Conservation (phyloP, 1,140 invertebrate species). For the Hyphantria cunea region DNA sequence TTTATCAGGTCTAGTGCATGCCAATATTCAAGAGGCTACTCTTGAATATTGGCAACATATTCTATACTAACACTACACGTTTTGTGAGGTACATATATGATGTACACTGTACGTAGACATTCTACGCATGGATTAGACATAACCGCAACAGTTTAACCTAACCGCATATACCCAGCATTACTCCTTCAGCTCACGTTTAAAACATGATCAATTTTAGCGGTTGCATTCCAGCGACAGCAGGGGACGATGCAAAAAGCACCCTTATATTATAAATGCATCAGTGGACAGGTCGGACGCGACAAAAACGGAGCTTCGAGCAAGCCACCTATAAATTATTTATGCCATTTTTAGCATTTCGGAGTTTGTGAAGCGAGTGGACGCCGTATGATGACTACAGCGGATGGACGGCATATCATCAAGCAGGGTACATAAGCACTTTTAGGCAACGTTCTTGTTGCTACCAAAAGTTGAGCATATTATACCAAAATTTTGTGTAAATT, state of each 20-base stretch:
- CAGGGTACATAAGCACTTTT: slow-evolving; percentile 11
- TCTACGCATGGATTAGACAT: slow-evolving; percentile 23
- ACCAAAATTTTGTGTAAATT: neutral
- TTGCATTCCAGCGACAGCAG: slow-evolving; percentile 72
- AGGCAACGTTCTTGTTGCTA: neutral
- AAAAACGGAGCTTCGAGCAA: slow-evolving; percentile 67
- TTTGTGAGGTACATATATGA: slow-evolving; percentile 4
- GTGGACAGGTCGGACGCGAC: slow-evolving; percentile 72
- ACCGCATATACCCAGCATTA: slow-evolving; percentile 51
- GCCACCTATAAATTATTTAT: slow-evolving; percentile 79
- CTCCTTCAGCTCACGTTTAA: slow-evolving; percentile 69
- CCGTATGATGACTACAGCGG: slow-evolving; percentile 36
- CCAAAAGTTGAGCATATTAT: slow-evolving; percentile 3
- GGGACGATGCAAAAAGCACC: slow-evolving; percentile 76
- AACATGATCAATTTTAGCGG: slow-evolving; percentile 80
- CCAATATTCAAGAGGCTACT: too few species aligned
- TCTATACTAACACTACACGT: slow-evolving; percentile 28
- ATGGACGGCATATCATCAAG: slow-evolving; percentile 33
- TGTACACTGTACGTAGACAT: slow-evolving; percentile 30
- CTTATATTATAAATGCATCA: slow-evolving; percentile 82
- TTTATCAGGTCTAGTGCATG: too few species aligned
- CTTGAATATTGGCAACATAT: too few species aligned
- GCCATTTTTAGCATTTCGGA: slow-evolving; percentile 80
- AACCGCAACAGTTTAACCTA: slow-evolving; percentile 33
- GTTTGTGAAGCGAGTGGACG: slow-evolving; percentile 55